These are phyloP conservation scores for Brachyptera risi DNA, from an alignment of 2,888 invertebrate genomes.

Conservation along the genomic window DNA sequence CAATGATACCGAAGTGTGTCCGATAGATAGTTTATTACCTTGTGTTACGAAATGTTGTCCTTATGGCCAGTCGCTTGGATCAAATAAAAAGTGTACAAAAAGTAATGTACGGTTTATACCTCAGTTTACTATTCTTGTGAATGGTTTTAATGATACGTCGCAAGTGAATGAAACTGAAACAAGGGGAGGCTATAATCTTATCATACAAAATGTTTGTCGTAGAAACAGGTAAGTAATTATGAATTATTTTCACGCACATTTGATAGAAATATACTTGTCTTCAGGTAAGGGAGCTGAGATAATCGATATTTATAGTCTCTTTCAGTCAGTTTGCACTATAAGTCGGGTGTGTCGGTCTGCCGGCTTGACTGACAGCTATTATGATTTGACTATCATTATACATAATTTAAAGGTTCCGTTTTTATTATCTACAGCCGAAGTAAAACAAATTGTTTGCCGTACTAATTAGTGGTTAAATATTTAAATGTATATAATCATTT, in stretches of 20 bases:
- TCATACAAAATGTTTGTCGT: constrained; percentile 54
- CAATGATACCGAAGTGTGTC: neutral
- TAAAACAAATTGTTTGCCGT: too few species aligned
- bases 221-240: constrained; percentile 48
- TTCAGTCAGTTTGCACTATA: too few species aligned
- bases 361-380: too few species aligned
- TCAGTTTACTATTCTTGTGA: constrained; percentile 53
- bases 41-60: constrained; percentile 52
- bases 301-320: too few species aligned
- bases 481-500: too few species aligned
- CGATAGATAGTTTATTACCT: neutral
- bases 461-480: too few species aligned
- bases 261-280: too few species aligned
- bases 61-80: constrained; percentile 49
- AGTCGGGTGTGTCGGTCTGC: too few species aligned
- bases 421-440: too few species aligned
- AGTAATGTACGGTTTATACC: constrained; percentile 38
- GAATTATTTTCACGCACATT: neutral
- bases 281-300: too few species aligned
- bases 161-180: constrained; percentile 44
- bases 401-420: too few species aligned
- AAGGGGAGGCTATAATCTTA: constrained; percentile 51
- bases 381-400: too few species aligned
- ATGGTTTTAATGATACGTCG: constrained; percentile 50
- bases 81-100: constrained; percentile 38